phyloP scores from a whole-genome alignment of 1,140 invertebrate genomes.

The Phocides pigmalion region DNA sequence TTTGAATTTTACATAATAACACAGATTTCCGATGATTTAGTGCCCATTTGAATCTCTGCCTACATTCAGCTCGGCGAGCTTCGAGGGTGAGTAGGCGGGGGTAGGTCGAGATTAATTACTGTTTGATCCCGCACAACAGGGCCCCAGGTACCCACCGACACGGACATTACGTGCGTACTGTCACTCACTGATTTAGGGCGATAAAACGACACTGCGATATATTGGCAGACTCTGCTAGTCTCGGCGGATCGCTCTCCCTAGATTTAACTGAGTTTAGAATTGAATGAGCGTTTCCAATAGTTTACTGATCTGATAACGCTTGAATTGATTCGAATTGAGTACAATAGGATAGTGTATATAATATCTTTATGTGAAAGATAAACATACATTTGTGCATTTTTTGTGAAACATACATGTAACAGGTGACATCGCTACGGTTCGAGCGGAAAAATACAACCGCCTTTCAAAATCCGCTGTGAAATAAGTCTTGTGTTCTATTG shows the following conservation, averaged over 20 bases:
- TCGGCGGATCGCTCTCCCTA: neutral
- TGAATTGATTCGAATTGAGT: too few relatives aligned
- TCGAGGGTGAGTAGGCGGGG: constrained; percentile 23
- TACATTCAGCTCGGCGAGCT: neutral
- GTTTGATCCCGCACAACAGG: constrained; percentile 54
- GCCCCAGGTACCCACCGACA: constrained; percentile 55
- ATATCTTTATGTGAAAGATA: too few relatives aligned
- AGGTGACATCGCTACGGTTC: too few relatives aligned
- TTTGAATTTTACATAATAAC: too few relatives aligned
- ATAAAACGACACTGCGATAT: neutral
- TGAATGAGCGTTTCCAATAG: neutral
- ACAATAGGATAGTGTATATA: too few relatives aligned
- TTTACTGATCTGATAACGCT: too few relatives aligned
- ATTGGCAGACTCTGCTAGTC: neutral
- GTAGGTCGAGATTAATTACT: constrained; percentile 67
- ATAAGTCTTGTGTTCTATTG: too few relatives aligned
- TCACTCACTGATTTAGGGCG: constrained; percentile 59
- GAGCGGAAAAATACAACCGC: too few relatives aligned
- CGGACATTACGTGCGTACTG: constrained; percentile 43
- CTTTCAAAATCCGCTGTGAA: too few relatives aligned
- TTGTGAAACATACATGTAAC: too few relatives aligned
- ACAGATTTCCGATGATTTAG: neutral
- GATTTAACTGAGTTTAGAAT: constrained; percentile 2
- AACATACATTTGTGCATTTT: too few relatives aligned
- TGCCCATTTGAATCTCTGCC: neutral